Conservation (phyloP, 2,113 vertebrate genomes). For the Oriolus oriolus region DNA sequence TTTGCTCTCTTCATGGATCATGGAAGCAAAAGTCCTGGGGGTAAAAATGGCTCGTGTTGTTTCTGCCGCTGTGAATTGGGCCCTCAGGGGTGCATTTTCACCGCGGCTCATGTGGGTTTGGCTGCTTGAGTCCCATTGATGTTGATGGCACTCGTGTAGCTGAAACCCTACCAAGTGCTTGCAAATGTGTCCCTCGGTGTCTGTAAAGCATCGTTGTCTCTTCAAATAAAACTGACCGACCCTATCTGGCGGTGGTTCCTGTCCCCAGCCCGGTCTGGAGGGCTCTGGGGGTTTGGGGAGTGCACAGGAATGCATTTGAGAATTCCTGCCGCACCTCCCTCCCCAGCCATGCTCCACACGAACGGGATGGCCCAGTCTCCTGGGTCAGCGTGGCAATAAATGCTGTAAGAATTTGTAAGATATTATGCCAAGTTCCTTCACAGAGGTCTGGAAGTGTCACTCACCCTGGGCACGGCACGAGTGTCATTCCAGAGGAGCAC, state of each 20-base stretch:
- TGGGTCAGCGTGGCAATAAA: background rate
- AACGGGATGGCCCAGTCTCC: background rate
- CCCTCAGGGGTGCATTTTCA: background rate
- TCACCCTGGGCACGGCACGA: too few species aligned
- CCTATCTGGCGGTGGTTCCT: background rate
- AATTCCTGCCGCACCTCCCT: background rate
- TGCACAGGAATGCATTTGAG: background rate
- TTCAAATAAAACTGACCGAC: background rate
- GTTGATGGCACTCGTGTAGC: background rate
- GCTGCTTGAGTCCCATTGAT: background rate
- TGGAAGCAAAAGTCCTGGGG: background rate
- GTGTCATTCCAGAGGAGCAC: background rate
- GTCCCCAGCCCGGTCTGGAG: background rate
- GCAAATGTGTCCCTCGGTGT: background rate
- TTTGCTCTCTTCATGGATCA: conserved; percentile 29
- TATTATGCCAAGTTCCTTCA: background rate
- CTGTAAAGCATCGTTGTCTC: background rate
- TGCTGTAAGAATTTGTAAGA: background rate
- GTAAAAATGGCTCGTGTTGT: background rate
- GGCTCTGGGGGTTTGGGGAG: background rate
- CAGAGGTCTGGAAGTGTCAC: background rate
- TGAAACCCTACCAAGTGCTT: background rate
- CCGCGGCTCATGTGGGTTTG: background rate
- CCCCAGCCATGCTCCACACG: background rate
- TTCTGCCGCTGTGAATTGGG: background rate